Evolutionary conservation across 2,113 vertebrate genomes (phyloP).

Genomic region (Gavia stellata): DNA sequence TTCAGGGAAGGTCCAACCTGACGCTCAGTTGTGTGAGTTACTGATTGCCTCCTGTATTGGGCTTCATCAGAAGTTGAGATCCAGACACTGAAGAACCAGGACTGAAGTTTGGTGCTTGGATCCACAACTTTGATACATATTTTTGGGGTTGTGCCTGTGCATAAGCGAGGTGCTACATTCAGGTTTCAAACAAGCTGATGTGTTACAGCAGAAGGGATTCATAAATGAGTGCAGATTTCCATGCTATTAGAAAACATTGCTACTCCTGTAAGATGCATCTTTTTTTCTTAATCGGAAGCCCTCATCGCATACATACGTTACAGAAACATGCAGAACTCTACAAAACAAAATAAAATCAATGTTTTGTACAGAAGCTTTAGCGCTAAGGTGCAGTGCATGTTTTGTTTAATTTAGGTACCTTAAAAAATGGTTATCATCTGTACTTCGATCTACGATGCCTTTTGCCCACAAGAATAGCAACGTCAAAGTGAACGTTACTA

Average conservation of each 20-base stretch:
- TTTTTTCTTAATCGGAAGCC: background rate
- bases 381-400: background rate
- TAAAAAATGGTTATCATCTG: background rate
- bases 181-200: background rate
- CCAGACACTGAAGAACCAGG: background rate
- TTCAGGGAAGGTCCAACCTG: background rate
- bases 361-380: background rate
- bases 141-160: background rate
- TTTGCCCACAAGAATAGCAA: background rate
- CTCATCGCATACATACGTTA: background rate
- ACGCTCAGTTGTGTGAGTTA: background rate
- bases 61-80: background rate
- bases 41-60: background rate
- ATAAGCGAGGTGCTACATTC: background rate
- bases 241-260: background rate
- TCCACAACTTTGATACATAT: too few species aligned
- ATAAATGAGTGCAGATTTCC: background rate
- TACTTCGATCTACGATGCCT: background rate
- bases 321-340: background rate
- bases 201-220: background rate
- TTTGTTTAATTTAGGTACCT: background rate
- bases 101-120: background rate
- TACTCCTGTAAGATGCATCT: background rate
- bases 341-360: background rate
- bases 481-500: background rate